Percentiles rank a stretch among this genome's conserved stretches.
Conservation (phyloP, 1,140 invertebrate species). For the Anastrepha obliqua region DNA sequence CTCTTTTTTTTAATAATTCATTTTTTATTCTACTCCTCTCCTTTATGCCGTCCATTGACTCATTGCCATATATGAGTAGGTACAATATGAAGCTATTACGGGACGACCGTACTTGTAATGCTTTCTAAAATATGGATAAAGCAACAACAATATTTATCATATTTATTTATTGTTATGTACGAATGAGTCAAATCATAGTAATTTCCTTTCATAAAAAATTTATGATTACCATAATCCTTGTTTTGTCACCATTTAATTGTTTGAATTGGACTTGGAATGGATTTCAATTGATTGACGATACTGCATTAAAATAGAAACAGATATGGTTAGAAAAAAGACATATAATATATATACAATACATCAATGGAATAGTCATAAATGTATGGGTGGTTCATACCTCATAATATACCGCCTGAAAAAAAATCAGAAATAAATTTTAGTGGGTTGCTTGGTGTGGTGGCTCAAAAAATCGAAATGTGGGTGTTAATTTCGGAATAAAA, state of each 20-base stretch:
- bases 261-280: background rate
- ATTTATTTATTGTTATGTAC: background rate
- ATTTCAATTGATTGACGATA: background rate
- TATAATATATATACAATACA: no score
- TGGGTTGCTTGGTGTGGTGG: no score
- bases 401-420: no score
- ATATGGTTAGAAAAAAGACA: background rate
- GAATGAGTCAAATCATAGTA: slow-evolving; percentile 9
- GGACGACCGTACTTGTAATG: background rate
- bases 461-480: no score
- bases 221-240: slow-evolving; percentile 21
- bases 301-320: background rate
- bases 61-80: background rate
- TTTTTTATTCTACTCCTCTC: background rate
- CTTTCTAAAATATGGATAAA: background rate
- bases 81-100: background rate
- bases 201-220: background rate
- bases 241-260: slow-evolving; percentile 41
- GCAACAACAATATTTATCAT: no score
- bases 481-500: no score
- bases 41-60: background rate
- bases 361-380: no score
- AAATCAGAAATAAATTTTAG: no score
- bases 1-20: background rate
- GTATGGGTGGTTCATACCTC: no score